Percentiles rank a stretch among this genome's conserved stretches.
phyloP scores from a whole-genome alignment of 2,113 vertebrate genomes.

The Corythoichthys intestinalis region DNA sequence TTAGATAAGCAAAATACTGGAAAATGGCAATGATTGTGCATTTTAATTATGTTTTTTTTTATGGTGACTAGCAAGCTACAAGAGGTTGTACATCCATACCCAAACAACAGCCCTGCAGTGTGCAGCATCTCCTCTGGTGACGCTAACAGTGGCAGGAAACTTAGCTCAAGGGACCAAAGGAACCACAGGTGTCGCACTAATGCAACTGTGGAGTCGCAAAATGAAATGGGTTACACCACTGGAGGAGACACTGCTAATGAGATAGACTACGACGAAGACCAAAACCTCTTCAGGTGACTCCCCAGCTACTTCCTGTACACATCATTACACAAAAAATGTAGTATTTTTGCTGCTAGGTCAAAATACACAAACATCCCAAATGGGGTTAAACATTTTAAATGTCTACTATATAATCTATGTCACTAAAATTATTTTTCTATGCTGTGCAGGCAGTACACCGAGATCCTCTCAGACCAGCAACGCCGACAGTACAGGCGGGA shows the following conservation, averaged over 20 bases:
- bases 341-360: background rate
- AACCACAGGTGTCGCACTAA: slow-evolving; percentile 16
- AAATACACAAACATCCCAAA: background rate
- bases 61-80: slow-evolving; percentile 18
- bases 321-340: background rate
- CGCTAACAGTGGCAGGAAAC: slow-evolving; percentile 35
- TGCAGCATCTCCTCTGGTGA: slow-evolving; percentile 64
- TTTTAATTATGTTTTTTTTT: background rate
- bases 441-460: slow-evolving; percentile 70
- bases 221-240: slow-evolving; percentile 79
- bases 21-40: no score
- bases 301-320: background rate
- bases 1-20: no score
- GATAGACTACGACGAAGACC: slow-evolving; percentile 48
- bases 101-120: slow-evolving; percentile 20
- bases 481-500: slow-evolving; percentile 76
- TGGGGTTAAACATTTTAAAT: no score
- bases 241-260: slow-evolving; percentile 75
- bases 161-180: slow-evolving; percentile 24
- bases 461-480: slow-evolving; percentile 69
- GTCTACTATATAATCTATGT: background rate
- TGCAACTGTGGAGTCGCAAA: slow-evolving; percentile 66
- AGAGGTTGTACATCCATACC: slow-evolving; percentile 29
- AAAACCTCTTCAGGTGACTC: slow-evolving; percentile 70
- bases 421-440: background rate